Conservation (phyloP, 2,113 vertebrate genomes). For the Dicaeum eximium region DNA sequence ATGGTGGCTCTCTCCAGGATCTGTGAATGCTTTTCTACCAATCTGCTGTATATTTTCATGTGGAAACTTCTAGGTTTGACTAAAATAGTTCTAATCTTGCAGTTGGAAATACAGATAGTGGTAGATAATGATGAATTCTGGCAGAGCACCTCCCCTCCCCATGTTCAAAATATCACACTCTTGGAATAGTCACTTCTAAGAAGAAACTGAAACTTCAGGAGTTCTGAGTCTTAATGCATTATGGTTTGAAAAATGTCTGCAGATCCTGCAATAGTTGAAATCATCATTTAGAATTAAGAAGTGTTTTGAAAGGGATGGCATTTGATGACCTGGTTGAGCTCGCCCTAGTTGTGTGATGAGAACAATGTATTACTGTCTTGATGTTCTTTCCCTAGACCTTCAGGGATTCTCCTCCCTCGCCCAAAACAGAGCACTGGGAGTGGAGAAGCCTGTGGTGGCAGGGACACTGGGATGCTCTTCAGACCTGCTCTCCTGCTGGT, state of each 20-base stretch:
- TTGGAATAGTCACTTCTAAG: background rate
- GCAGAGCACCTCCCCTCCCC: background rate
- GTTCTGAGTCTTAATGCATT: background rate
- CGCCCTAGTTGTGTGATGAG: background rate
- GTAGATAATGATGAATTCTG: conserved; percentile 5
- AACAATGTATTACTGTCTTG: background rate
- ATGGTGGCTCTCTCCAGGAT: background rate
- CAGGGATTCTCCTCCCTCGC: background rate
- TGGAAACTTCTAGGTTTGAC: background rate
- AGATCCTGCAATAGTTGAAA: background rate
- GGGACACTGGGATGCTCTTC: background rate
- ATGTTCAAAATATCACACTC: conserved; percentile 3
- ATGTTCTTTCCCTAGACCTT: background rate
- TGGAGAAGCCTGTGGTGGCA: background rate
- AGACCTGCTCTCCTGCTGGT: background rate
- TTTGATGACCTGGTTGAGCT: background rate
- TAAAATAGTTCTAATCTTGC: background rate
- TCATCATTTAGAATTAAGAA: background rate
- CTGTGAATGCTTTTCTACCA: background rate
- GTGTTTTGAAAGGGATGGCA: background rate
- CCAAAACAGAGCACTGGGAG: background rate
- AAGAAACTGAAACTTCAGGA: background rate
- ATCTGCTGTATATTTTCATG: background rate
- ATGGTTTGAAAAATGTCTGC: background rate
- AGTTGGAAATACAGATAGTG: background rate